Base-by-base conservation (phyloP, 2,888 invertebrate genomes). In the Drosophila nr. fundita region DNA sequence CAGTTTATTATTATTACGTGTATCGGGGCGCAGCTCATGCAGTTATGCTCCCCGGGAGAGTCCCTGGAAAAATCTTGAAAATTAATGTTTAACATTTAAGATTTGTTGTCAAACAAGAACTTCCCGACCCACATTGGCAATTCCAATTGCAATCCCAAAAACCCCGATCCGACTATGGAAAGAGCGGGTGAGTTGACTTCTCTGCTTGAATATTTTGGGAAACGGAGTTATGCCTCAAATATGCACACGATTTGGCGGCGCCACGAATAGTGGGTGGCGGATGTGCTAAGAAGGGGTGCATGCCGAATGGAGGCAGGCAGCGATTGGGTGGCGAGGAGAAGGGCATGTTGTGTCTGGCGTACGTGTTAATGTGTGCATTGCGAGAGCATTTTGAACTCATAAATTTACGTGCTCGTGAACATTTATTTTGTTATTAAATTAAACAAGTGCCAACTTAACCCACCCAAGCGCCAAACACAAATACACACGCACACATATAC, bases 351-450 rank as follows among this genome's bases (percentile, higher is more conserved):
- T 65, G 64, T 45, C 62, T 69, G 57, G 49, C 54, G 76, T 71
- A 76, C 80, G 90, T 87, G 88, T 79, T 90, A 85, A 83, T 90
- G 78, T 80, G 75, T 82, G 85, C 80, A 78, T 68, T 76, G 78
- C 78, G 72, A 65, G 70, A 69, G 74, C 72, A 78, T 85, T 78
- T 70, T 76, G 55, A 73, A 73, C 78, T 76, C 87, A 92, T 91
- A 91, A 92, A 92, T 91, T 91, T 82, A 83, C 81, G 84, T 86
- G 82, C 80, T 85, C 89, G 85, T 81, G 90, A 91, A 90, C 92
- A 92, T 91, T 92, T 91, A 91, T 91, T 92, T 88, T 92, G 87
- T 90, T 91, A 90, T 91, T 91, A 90, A 91, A 85, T 87, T 87
- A 83, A 90, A 85, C 80, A 80, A 83, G 87, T 90, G 87, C 89